Percentiles rank a stretch among this genome's conserved stretches.
These are phyloP conservation scores for Meloidogyne hapla DNA, from an alignment of 1,140 invertebrate genomes.

Conservation along the genomic window DNA sequence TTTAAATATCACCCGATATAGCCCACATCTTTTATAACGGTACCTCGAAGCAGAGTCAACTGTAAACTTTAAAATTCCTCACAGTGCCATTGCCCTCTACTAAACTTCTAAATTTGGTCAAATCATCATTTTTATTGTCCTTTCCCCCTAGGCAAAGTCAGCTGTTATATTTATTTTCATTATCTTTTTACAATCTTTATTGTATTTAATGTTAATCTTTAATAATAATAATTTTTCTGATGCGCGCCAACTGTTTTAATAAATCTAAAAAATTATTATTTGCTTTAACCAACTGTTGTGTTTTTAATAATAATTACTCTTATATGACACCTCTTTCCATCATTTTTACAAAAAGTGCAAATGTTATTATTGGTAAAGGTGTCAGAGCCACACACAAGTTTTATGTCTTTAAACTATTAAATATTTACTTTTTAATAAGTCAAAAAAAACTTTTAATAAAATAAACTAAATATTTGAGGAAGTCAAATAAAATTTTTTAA, in stretches of 20 bases:
- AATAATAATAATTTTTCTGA: neutral
- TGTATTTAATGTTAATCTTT: neutral
- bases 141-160: neutral
- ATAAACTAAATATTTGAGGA: too few species aligned
- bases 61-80: too few species aligned
- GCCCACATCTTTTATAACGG: too few species aligned
- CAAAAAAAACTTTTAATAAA: too few species aligned
- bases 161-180: neutral
- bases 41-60: neutral
- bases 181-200: neutral
- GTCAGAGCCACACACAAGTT: neutral
- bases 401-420: neutral
- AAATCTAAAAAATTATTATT: neutral
- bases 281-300: neutral
- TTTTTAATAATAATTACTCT: conserved; percentile 1
- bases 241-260: conserved; percentile 1
- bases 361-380: neutral
- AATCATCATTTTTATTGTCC: neutral
- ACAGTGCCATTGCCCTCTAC: too few species aligned
- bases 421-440: too few species aligned
- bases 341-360: conserved; percentile 3
- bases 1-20: too few species aligned
- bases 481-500: too few species aligned
- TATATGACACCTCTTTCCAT: neutral
- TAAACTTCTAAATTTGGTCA: neutral